Evolutionary conservation across 2,797 vertebrate species (phyloP).

Genomic region (Loris lydekkerianus): DNA sequence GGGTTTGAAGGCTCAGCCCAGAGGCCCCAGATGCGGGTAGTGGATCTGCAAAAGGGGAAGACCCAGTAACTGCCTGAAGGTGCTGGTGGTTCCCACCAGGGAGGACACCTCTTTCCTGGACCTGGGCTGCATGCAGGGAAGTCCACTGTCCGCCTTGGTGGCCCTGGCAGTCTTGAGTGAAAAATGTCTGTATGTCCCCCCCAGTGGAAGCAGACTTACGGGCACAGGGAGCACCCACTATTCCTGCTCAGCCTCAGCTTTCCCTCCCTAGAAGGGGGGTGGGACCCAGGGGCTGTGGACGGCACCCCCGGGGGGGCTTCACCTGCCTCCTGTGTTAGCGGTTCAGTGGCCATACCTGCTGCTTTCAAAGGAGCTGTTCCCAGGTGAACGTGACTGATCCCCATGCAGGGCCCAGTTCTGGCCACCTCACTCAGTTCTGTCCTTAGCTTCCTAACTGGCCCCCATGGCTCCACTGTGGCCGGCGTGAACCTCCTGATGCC

Average conservation of each 20-base stretch:
- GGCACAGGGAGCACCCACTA: too few relatives aligned
- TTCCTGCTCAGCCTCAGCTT: neutral
- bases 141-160: neutral
- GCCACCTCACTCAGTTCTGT: accelerated
- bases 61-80: neutral
- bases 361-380: neutral
- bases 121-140: neutral
- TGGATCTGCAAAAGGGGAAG: too few relatives aligned
- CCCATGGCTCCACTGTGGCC: neutral
- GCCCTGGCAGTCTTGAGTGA: neutral
- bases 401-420: accelerated
- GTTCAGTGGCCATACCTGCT: neutral
- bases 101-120: too few relatives aligned
- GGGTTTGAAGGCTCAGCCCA: neutral
- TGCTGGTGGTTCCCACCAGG: neutral
- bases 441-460: neutral
- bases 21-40: neutral
- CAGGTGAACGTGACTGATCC: accelerated
- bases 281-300: neutral
- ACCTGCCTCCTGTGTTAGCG: neutral
- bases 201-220: too few relatives aligned
- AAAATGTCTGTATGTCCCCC: too few relatives aligned
- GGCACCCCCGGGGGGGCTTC: too few relatives aligned
- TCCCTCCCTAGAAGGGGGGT: neutral
- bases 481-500: neutral